Evolutionary conservation across 2,797 vertebrate genomes (phyloP).

Genomic region (Galaxias olidus): DNA sequence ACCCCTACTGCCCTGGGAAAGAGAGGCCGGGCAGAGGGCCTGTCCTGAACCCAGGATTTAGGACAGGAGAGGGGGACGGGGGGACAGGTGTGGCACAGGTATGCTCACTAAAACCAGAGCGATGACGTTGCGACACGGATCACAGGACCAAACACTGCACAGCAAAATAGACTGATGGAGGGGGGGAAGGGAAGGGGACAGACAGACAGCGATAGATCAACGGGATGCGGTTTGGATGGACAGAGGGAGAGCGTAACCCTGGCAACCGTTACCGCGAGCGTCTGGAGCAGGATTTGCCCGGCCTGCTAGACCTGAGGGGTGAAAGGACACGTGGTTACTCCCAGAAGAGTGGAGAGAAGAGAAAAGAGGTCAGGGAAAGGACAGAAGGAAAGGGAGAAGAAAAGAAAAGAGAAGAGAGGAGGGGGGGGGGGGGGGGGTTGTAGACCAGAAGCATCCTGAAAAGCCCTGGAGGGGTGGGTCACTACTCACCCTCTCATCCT

Average conservation of each 20-base stretch:
- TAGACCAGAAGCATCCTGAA: slow-evolving; percentile 9
- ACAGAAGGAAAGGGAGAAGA: not conserved
- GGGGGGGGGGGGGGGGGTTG: not conserved
- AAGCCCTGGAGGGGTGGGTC: not conserved
- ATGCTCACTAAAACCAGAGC: slow-evolving; percentile 38
- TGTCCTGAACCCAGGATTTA: slow-evolving; percentile 26
- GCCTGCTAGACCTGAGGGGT: slow-evolving; percentile 78
- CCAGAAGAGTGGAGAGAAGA: slow-evolving; percentile 33
- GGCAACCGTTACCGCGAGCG: slow-evolving; percentile 75
- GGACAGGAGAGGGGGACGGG: slow-evolving; percentile 24
- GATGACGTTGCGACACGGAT: slow-evolving; percentile 55
- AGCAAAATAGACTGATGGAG: slow-evolving; percentile 34
- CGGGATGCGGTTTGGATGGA: slow-evolving; percentile 40
- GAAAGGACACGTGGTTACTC: slow-evolving; percentile 69
- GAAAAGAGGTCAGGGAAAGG: not conserved
- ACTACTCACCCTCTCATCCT: slow-evolving; percentile 89
- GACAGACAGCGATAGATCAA: not conserved
- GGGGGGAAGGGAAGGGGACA: not conserved
- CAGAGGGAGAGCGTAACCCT: slow-evolving; percentile 55
- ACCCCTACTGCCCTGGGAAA: slow-evolving; percentile 33
- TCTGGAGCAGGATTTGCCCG: slow-evolving; percentile 71
- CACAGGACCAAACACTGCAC: slow-evolving; percentile 64
- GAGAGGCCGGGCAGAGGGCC: slow-evolving; percentile 1
- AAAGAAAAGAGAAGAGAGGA: not conserved
- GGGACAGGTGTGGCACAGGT: slow-evolving; percentile 18